Conservation (phyloP, 2,888 invertebrate genomes). For the Mythimna pallens region DNA sequence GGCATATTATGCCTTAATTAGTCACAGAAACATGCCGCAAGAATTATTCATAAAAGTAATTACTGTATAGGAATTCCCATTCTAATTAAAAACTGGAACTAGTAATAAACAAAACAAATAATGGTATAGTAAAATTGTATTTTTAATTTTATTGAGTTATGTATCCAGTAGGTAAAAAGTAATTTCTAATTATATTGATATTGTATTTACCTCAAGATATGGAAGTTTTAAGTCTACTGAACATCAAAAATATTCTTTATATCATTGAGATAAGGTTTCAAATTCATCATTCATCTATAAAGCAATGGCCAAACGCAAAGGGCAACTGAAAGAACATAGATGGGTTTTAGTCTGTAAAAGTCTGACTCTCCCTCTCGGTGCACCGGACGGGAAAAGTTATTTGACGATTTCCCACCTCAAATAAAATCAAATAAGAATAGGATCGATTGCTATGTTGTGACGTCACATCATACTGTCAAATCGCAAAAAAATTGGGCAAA, state of each 20-base stretch:
- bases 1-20: conserved; percentile 41
- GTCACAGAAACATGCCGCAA: conserved; percentile 16
- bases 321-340: no score
- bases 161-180: background rate
- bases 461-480: no score
- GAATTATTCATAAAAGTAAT: conserved; percentile 45
- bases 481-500: no score
- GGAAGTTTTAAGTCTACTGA: background rate
- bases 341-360: no score
- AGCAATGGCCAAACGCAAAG: no score
- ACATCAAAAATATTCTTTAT: background rate
- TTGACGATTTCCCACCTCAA: no score
- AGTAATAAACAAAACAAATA: conserved; percentile 23
- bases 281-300: background rate
- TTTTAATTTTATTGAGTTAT: conserved; percentile 2
- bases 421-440: no score
- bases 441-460: no score
- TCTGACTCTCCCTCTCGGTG: no score
- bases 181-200: background rate
- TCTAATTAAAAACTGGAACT: conserved; percentile 36
- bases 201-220: conserved; percentile 3
- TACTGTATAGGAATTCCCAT: conserved; percentile 38
- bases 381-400: no score
- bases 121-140: conserved; percentile 11
- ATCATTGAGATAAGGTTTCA: background rate